Evolutionary conservation across 1,140 invertebrate genomes (phyloP), one percentile per base, ranked within the genome.

Genomic region (Euschistus heros): DNA sequence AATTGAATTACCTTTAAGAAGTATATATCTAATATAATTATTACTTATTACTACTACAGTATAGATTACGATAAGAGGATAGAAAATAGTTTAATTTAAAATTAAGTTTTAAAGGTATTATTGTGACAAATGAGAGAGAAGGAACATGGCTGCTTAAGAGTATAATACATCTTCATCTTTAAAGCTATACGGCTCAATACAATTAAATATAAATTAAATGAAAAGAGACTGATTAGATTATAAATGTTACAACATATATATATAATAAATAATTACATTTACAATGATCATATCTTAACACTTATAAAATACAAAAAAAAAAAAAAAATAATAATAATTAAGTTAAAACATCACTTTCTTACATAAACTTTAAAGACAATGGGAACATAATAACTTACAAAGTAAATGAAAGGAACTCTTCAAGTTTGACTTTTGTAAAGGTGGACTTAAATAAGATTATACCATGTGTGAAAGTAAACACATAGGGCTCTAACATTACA

Each of bases 401-500:
- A 6, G n/a, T 37, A 37, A 37, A 37, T 37, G 33, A 37, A 37
- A 37, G 33, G 33, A 37, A 37, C 33, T 37, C 33, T 37, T 37
- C 5, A 37, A 10, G 33, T 37, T 37, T 37, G 33, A 37, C 33
- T 37, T 37, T 37, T 37, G 33, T 37, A 37, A 37, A 37, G 33
- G 33, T 37, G 33, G 33, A 37, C 33, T 37, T 37, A 37, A 37
- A 37, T 37, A 37, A 37, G 33, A 37, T 37, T 37, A 37, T 13
- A 37, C 33, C 33, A 37, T 37, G 33, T 37, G 33, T 6, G 7
- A 10, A 37, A 37, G 33, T 13, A 37, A 37, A 37, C 33, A 37
- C 33, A 37, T 50, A 50, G 47, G 47, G 47, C 47, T 22, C 47
- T 50, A 50, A 50, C 47, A 50, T 50, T 50, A 50, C 47, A 50